Evolutionary conservation across 2,797 vertebrate genomes (phyloP), one percentile per base, ranked within the genome.

Genomic region (Oceanodroma leucorhoa): DNA sequence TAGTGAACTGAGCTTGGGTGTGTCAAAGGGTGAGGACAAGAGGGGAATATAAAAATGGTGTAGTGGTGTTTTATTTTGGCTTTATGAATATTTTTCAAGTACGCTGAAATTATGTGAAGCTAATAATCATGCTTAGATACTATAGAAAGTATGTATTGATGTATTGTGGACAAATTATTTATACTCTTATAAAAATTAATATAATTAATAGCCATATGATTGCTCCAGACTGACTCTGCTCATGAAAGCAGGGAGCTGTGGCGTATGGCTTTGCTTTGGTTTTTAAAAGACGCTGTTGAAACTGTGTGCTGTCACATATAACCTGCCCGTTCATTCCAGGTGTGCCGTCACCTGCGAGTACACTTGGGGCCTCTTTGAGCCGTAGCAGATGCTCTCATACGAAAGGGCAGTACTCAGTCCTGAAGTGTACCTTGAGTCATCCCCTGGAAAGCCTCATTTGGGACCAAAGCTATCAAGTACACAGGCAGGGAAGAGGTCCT

Each of bases 351-450:
- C 87, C 70, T 88, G 84, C 16, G 5, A 5, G 61, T 27, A 6
- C n/a, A 0, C 53, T 3, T 27, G 70, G 64, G 66, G 71, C 79
- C 62, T 46, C 57, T 22, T 1, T 16, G 72, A 29, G 83, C 82
- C 38, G 0, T 5, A 24, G 54, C 58, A 67, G 83, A 62, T 38
- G 36, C 55, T 66, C 46, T 70, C 27, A 6, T 54, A 1, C 34
- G 50, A 20, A 58, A 57, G 83, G 93, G 29, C 93, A 60, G 90
- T 95, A 75, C 94, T 90, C 87, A 78, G 96, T 94, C 96, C 94
- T 96, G 96, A 96, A 93, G 87, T 2, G 16, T 51, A 60, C 77
- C 51, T 64, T 17, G 64, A 57, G 84, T n/a, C 61, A 70, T 17
- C 41, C 79, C 79, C 62, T 69, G 41, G 10, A 57, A 65, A 73